These are phyloP conservation scores for Dusona sp. DNA, from an alignment of 2,888 invertebrate genomes.

Conservation along the genomic window DNA sequence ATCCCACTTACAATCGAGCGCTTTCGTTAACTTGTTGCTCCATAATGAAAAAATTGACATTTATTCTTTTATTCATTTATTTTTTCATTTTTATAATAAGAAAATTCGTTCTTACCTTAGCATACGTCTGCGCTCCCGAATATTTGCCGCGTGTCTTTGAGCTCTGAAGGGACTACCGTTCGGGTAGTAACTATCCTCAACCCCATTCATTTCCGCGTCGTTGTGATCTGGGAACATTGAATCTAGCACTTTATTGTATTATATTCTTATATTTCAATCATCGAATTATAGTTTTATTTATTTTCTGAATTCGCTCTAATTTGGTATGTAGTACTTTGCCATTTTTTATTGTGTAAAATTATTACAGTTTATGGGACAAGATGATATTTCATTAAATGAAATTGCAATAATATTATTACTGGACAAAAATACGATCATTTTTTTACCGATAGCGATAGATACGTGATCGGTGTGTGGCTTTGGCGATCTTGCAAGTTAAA, in stretches of 20 bases:
- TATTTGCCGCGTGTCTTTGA: conserved; percentile 97
- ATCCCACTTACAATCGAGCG: conserved; percentile 80
- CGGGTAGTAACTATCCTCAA: conserved; percentile 87
- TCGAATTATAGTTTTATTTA: background rate
- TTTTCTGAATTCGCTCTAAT: background rate
- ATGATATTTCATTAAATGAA: background rate
- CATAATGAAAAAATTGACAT: conserved; percentile 10
- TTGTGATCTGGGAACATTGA: conserved; percentile 77
- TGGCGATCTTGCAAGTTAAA: background rate
- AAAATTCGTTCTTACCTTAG: conserved; percentile 90
- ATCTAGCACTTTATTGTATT: conserved; percentile 22
- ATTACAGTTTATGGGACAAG: background rate
- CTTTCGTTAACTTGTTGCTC: conserved; percentile 20
- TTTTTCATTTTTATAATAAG: background rate
- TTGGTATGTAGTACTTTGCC: background rate
- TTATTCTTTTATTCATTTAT: conserved; percentile 17
- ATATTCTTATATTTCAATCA: background rate
- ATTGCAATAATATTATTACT: too few relatives aligned
- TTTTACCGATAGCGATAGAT: too few relatives aligned
- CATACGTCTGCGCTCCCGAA: conserved; percentile 98
- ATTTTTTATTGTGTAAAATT: background rate
- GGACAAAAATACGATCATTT: too few relatives aligned
- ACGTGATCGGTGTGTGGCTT: background rate
- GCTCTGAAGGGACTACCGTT: conserved; percentile 93
- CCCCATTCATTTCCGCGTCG: conserved; percentile 82